Percentiles rank a stretch among this genome's conserved stretches.
Evolutionary conservation across 2,797 vertebrate genomes (phyloP).

Genomic region (Petrocephalus sullivani): DNA sequence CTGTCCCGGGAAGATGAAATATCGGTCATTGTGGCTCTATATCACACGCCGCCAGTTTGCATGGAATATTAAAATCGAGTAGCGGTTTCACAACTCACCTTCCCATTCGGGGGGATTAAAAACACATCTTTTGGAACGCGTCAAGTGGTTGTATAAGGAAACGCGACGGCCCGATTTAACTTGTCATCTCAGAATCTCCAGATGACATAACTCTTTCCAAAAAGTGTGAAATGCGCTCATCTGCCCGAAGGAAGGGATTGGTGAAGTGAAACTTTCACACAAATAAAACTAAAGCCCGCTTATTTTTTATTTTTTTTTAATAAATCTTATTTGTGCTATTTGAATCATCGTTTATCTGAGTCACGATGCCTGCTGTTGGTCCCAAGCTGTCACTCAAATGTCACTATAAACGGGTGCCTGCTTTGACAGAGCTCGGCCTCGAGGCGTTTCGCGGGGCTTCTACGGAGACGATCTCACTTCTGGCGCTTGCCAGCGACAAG

Average conservation of each 20-base stretch:
- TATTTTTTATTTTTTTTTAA: neutral
- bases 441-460: neutral
- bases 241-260: neutral
- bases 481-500: neutral
- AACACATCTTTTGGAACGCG: constrained; percentile 16
- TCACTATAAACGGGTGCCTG: neutral
- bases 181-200: constrained; percentile 27
- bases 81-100: constrained; percentile 7
- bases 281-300: neutral
- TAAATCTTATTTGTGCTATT: constrained; percentile 14
- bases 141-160: constrained; percentile 22
- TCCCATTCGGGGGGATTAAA: constrained; percentile 22
- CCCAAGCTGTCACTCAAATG: neutral
- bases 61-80: constrained; percentile 23
- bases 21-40: neutral
- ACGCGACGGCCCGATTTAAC: constrained; percentile 15
- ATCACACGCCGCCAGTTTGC: neutral
- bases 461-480: neutral
- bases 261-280: constrained; percentile 17
- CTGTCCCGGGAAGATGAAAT: neutral
- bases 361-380: constrained; percentile 3
- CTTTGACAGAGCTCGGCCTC: neutral
- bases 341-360: neutral
- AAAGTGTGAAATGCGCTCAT: constrained; percentile 8
- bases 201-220: constrained; percentile 18